These are phyloP conservation scores for Drosophila prolongata DNA, from an alignment of 2,888 invertebrate species.

Conservation along the genomic window DNA sequence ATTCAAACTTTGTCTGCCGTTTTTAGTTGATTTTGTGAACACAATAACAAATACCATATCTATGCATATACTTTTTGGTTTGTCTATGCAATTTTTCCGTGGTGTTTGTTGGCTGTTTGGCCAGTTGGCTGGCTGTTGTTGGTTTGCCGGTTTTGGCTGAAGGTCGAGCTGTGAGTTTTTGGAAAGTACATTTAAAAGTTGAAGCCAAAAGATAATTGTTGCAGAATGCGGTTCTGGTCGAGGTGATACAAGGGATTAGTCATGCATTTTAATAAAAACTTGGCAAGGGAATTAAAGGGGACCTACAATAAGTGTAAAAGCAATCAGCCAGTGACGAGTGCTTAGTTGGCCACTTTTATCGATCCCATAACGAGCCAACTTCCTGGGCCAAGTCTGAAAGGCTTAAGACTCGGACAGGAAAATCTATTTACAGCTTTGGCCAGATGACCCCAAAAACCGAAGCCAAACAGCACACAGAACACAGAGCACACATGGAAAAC, in stretches of 20 bases:
- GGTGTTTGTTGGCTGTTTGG: conserved; percentile 44
- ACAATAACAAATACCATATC: conserved; percentile 36
- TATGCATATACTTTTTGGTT: conserved; percentile 35
- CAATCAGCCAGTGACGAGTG: not conserved
- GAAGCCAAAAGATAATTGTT: conserved; percentile 65
- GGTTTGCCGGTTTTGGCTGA: conserved; percentile 46
- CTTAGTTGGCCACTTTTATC: conserved; percentile 3
- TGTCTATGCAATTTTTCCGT: conserved; percentile 59
- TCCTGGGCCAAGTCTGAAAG: conserved; percentile 3
- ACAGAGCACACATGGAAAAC: conserved; percentile 8
- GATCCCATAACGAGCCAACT: conserved; percentile 7
- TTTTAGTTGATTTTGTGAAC: conserved; percentile 34
- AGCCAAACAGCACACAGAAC: conserved; percentile 10
- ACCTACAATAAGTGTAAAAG: not conserved
- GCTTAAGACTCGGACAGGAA: conserved; percentile 4
- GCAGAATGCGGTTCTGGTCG: conserved; percentile 61
- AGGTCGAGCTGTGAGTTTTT: conserved; percentile 68
- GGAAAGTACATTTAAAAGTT: conserved; percentile 74
- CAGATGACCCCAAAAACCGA: conserved; percentile 26
- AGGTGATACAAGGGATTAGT: conserved; percentile 31
- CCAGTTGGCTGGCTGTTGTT: conserved; percentile 52
- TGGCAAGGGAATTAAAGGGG: not conserved
- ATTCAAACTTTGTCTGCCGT: conserved; percentile 61
- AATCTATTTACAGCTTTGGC: conserved; percentile 15
- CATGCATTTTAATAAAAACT: conserved; percentile 34